Percentiles rank a stretch among this genome's conserved stretches.
Evolutionary conservation across 2,888 invertebrate species (phyloP).

Genomic region (Thereva nobilitata): DNA sequence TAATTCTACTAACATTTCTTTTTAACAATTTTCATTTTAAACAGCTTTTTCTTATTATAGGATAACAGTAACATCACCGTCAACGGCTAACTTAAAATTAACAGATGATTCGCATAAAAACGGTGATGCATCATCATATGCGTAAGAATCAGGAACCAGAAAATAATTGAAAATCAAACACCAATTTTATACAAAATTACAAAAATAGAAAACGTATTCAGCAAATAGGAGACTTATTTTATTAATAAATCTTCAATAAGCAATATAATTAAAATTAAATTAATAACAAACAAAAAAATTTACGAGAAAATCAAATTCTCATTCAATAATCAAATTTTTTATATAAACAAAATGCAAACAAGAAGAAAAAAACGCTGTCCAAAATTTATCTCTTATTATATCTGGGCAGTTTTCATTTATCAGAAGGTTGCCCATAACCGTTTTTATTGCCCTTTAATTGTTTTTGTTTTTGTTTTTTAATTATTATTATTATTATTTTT

Average conservation of each 20-base stretch:
- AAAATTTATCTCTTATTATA: too few species aligned
- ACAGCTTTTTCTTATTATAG: constrained; percentile 58
- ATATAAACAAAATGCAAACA: too few species aligned
- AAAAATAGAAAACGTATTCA: too few species aligned
- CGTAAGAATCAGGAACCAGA: constrained; percentile 41
- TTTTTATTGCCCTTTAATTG: constrained; percentile 26
- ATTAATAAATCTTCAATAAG: too few species aligned
- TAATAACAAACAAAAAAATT: too few species aligned
- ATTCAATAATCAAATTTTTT: too few species aligned
- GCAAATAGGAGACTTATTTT: too few species aligned
- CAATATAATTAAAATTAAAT: too few species aligned
- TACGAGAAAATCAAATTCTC: too few species aligned
- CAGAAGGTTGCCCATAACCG: constrained; percentile 22
- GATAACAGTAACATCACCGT: constrained; percentile 58
- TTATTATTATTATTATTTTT: constrained; percentile 5
- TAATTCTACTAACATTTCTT: neutral
- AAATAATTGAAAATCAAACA: neutral
- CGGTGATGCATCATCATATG: constrained; percentile 47
- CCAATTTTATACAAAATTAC: too few species aligned
- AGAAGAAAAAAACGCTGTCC: too few species aligned
- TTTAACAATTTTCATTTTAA: constrained; percentile 32
- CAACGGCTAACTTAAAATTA: constrained; percentile 41
- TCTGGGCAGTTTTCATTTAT: neutral
- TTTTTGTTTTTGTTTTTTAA: constrained; percentile 33
- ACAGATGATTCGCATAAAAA: constrained; percentile 47